Evolutionary conservation across 2,797 vertebrate species (phyloP).

Genomic region (Syndactyla subalaris): DNA sequence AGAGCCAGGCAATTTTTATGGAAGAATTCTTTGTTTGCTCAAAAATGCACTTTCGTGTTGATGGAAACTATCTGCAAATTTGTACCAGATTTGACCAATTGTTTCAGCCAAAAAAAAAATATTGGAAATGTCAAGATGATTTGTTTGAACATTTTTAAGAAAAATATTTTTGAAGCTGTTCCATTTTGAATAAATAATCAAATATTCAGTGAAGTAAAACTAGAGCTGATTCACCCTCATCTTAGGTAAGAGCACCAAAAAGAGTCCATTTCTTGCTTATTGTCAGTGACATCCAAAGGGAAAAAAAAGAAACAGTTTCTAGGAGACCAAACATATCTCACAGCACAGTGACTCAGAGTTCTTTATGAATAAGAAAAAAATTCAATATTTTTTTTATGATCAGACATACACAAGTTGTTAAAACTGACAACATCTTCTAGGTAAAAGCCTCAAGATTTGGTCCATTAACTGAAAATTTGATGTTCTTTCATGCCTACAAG

Average conservation of each 20-base stretch:
- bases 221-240: neutral
- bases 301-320: neutral
- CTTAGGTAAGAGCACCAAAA: neutral
- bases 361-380: neutral
- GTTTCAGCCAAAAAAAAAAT: conserved; percentile 57
- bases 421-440: neutral
- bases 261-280: neutral
- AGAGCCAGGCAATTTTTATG: conserved; percentile 66
- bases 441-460: neutral
- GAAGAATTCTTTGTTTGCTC: conserved; percentile 62
- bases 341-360: neutral
- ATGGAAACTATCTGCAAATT: conserved; percentile 71
- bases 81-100: conserved; percentile 68
- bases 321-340: neutral
- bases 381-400: neutral
- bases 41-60: conserved; percentile 63
- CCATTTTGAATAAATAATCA: conserved; percentile 65
- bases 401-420: neutral
- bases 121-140: conserved; percentile 64
- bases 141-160: conserved; percentile 66
- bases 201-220: conserved; percentile 38
- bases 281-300: neutral
- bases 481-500: neutral
- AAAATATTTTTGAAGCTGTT: conserved; percentile 66
- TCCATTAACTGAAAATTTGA: neutral